These are phyloP conservation scores for Cyclargus thomasi DNA, from an alignment of 1,140 invertebrate species.

Conservation along the genomic window DNA sequence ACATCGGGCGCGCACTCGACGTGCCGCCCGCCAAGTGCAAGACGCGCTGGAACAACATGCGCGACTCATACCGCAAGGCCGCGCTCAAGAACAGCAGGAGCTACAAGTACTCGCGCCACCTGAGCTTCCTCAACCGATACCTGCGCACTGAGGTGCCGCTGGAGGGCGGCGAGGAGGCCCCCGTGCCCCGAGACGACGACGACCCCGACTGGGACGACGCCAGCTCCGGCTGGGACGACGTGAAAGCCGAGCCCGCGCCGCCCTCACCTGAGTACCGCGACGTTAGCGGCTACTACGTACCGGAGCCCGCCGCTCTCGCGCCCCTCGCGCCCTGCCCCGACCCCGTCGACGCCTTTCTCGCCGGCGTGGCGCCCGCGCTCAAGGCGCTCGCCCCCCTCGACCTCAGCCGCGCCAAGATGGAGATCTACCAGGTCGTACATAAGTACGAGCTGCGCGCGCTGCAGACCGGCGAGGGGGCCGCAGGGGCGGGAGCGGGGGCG, in stretches of 20 bases:
- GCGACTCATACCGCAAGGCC: conserved; percentile 11
- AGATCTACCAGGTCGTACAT: conserved; percentile 15
- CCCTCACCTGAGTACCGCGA: conserved; percentile 2
- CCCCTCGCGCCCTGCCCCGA: not conserved
- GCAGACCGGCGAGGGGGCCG: not conserved
- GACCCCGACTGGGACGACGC: not conserved
- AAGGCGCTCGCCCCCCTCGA: not conserved
- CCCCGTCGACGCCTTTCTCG: conserved; percentile 15
- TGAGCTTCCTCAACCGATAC: conserved; percentile 11
- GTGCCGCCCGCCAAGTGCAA: conserved; percentile 15
- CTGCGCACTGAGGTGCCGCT: not conserved
- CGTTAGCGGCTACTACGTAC: not conserved
- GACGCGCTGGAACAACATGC: conserved; percentile 16
- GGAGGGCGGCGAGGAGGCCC: not conserved
- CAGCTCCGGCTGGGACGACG: not conserved
- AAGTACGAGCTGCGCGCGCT: conserved; percentile 17
- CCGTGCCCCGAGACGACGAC: not conserved
- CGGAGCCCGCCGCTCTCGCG: not conserved
- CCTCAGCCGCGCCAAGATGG: conserved; percentile 9
- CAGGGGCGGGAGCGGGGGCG: not conserved
- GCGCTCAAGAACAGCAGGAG: not conserved
- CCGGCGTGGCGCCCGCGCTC: not conserved
- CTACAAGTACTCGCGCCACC: conserved; percentile 5
- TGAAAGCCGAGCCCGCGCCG: not conserved
- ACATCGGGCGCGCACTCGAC: conserved; percentile 11